Evolutionary conservation across 35 echinoderm and acorn worm species (phyloP), one percentile per base, ranked within the genome.

Genomic region (Apostichopus parvimensis): DNA sequence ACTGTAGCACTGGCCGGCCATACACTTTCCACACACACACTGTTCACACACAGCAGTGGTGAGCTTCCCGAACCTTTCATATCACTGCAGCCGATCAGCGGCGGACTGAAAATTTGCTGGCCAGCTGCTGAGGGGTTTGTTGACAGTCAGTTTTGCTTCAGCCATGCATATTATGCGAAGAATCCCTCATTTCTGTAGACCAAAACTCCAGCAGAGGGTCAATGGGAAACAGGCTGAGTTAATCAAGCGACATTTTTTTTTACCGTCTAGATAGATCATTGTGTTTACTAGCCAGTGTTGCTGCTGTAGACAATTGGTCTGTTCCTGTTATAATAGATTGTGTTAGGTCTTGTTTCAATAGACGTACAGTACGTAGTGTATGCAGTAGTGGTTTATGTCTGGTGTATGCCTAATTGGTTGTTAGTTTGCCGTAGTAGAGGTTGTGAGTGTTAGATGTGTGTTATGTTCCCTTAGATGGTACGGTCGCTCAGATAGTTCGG

Each of bases 221-320:
- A 82, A 82, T 56, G 79, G 79, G 79, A 82, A 82, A 82, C 79
- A 82, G 79, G 79, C 79, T 45, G 79, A 45, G 45, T 82, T 82
- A 82, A 82, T 82, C 79, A 82, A 82, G 52, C 12, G 79, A 45
- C 13, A 54, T 53, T 82, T 14, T 53, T 82, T 14, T 68, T 68
- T 68, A 68, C 64, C 79, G n/a, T 82, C 79, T 82, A 82, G 79
- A 18, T 82, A 82, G 79, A 18, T 34, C 5, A 56, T 17, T 54
- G 52, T 68, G 64, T 9, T 68, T 14, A 18, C 18, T 13, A 18
- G 64, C 64, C 18, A 18, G 11, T 68, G 64, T 68, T 4, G 64
- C 11, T 14, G 64, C 11, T 18, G 11, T 18, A 68, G 64, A 68
- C 64, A 68, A 68, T 68, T 68, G 11, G 64, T 68, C 64, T 68